Evolutionary conservation across 2,113 vertebrate species (phyloP).

Genomic region (Burhinus oedicnemus): DNA sequence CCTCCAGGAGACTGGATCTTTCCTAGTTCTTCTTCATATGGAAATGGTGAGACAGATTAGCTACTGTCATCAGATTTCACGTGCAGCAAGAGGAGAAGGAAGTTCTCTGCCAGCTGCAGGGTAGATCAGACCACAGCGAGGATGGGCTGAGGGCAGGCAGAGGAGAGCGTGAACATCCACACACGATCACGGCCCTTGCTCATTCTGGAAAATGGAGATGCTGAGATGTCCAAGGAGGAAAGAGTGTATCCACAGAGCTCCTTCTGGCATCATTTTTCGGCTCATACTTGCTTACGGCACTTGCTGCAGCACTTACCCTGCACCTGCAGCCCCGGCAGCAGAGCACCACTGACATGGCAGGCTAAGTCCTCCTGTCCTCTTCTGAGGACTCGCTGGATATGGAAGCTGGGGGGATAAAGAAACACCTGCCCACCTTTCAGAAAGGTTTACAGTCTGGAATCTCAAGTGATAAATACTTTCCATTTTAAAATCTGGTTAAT

Average conservation of each 20-base stretch:
- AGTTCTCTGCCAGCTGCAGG: not conserved
- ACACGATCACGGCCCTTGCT: not conserved
- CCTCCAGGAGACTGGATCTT: not conserved
- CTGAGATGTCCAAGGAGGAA: not conserved
- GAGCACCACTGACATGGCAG: not conserved
- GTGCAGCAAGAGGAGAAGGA: not conserved
- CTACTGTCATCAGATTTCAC: not conserved
- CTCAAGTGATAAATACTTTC: not conserved
- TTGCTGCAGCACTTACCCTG: not conserved
- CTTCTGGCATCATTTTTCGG: not conserved
- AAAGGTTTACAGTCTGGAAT: not conserved
- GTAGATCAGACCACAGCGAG: not conserved
- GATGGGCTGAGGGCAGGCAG: not conserved
- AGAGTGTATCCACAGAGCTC: not conserved
- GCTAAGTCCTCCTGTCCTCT: not conserved
- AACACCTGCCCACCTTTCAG: not conserved
- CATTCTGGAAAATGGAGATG: not conserved
- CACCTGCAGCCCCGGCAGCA: not conserved
- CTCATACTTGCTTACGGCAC: not conserved
- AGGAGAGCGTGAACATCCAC: not conserved
- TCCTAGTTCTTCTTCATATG: not conserved
- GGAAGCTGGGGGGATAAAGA: not conserved
- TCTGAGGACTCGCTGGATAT: fast-evolving
- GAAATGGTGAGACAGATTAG: not conserved
- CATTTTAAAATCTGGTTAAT: not conserved